Evolutionary conservation across 1,140 invertebrate species (phyloP).

Genomic region (Pararge aegeria): DNA sequence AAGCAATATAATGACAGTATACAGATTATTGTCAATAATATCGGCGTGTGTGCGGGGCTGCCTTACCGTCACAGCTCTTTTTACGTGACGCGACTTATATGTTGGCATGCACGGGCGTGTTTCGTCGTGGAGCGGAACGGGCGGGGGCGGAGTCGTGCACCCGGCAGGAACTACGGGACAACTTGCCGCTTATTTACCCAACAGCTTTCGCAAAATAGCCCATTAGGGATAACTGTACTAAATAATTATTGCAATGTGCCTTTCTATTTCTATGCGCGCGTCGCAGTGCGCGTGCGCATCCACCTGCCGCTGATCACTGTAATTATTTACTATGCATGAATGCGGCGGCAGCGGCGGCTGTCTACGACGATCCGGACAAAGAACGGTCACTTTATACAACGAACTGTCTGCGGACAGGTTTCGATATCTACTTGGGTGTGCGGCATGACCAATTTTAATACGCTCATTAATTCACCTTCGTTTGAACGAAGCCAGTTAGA

Average conservation of each 20-base stretch:
- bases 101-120: neutral
- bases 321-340: conserved; percentile 79
- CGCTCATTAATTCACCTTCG: conserved; percentile 62
- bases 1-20: too few species aligned
- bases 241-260: conserved; percentile 79
- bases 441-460: conserved; percentile 61
- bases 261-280: conserved; percentile 76
- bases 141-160: conserved; percentile 44
- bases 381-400: conserved; percentile 64
- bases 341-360: conserved; percentile 61
- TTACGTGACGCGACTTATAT: too few species aligned
- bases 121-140: conserved; percentile 10
- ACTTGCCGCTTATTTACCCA: conserved; percentile 67
- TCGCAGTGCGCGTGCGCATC: conserved; percentile 57
- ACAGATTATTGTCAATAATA: too few species aligned
- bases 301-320: conserved; percentile 75
- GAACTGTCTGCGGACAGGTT: conserved; percentile 58
- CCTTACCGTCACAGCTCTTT: too few species aligned
- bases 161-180: conserved; percentile 57
- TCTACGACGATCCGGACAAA: conserved; percentile 76
- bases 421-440: conserved; percentile 62
- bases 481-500: conserved; percentile 41
- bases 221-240: conserved; percentile 78
- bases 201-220: conserved; percentile 75
- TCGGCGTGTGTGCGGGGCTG: too few species aligned